Base-by-base conservation (phyloP, 2,797 vertebrate species). In the Cebuella pygmaea region DNA sequence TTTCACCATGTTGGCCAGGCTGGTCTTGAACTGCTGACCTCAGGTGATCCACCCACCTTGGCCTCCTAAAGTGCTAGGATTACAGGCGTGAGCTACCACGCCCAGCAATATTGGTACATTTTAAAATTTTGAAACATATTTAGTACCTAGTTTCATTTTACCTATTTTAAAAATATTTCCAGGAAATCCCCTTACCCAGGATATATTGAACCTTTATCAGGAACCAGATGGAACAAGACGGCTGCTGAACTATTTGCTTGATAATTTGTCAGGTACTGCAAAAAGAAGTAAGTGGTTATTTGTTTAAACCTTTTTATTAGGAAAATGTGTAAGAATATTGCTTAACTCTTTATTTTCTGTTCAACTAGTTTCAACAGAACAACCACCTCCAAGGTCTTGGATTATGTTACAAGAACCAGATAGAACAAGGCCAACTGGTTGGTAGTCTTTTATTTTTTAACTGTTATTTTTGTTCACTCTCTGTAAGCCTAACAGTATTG, bases 101-200 rank as follows among this genome's bases (percentile, higher is more conserved):
- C 20, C 52, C 52, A 55, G 52, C 20, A 55, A 55, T 55, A 55
- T 55, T 78, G 11, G 11, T 85, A 17, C 33, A 14, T 74, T 93
- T 89, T 96, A 80, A 6, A 88, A 46, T 88, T 80, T 95, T 84
- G 39, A 93, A 93, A 79, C 88, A 91, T 70, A 46, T 90, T 82
- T 93, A 80, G 52, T 90, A 48, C 13, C 86, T 91, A 33, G 7
- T 94, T 0, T 96, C 52, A 88, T 96, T 96, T 96, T 96, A 86
- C 30, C 89, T 93, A 48, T 97, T 97, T 90, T 88, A 82, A 98
- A 98, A 98, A 95, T 90, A 83, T 98, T 98, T 98, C 64, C 98
- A 99, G 99, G 99, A 99, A 99, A 99, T 99, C 99, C 99, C 98
- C 99, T 99, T 99, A 99, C 99, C 99, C 99, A 99, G 99, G 99